phyloP scores from a whole-genome alignment of 2,113 vertebrate genomes.

The Zonotrichia leucophrys region DNA sequence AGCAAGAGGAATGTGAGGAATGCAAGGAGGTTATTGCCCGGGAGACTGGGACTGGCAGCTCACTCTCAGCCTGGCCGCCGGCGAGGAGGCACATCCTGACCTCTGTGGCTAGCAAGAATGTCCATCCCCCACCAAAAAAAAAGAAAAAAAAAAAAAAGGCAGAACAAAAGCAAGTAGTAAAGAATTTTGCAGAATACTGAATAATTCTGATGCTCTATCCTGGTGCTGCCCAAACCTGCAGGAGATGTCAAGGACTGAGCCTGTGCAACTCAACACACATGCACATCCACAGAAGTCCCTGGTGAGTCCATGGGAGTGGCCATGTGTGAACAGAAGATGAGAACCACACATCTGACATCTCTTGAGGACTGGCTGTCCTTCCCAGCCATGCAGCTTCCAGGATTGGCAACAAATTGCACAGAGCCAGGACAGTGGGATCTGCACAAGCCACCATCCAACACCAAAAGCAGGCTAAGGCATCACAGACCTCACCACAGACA shows the following conservation, averaged over 20 bases:
- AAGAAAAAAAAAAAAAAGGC: background rate
- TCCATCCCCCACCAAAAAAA: background rate
- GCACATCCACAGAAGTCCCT: fast-evolving
- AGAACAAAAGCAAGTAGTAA: background rate
- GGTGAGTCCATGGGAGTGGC: background rate
- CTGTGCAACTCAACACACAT: background rate
- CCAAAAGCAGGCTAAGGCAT: background rate
- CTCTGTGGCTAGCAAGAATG: constrained; percentile 26
- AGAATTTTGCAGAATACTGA: background rate
- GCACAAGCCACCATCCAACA: background rate
- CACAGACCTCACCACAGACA: fast-evolving
- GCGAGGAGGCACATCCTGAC: constrained; percentile 12
- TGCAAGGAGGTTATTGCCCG: constrained; percentile 50
- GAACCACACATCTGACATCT: fast-evolving
- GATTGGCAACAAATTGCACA: background rate
- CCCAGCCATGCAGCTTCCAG: background rate
- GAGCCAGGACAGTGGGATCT: background rate
- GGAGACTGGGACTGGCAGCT: constrained; percentile 23
- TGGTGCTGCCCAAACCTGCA: fast-evolving
- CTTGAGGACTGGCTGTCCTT: background rate
- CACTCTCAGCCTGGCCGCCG: background rate
- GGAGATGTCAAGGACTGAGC: background rate
- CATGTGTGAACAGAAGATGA: background rate
- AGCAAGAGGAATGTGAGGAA: constrained; percentile 57
- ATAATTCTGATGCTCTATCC: background rate